phyloP scores from a whole-genome alignment of 2,888 invertebrate species.

The Diarsia rubi region DNA sequence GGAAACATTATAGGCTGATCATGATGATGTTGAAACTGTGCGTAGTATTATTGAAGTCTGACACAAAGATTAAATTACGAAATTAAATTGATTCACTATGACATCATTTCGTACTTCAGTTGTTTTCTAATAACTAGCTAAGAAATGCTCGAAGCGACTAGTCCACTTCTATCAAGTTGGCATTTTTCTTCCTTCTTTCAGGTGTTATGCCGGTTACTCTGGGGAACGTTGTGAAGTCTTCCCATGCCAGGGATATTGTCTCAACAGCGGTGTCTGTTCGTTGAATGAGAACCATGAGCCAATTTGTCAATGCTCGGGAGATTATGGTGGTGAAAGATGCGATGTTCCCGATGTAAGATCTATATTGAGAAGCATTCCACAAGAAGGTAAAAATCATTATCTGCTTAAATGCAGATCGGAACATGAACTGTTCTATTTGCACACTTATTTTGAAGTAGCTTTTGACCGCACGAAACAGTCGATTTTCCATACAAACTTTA shows the following conservation, averaged over 20 bases:
- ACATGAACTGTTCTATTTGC: not conserved
- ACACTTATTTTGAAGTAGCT: not conserved
- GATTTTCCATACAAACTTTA: too few species aligned
- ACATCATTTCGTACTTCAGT: too few species aligned
- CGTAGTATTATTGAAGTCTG: too few species aligned
- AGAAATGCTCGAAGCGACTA: too few species aligned
- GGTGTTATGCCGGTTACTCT: slow-evolving; percentile 83
- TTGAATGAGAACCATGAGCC: not conserved
- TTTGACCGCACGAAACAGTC: too few species aligned
- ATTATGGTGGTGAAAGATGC: not conserved
- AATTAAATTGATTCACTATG: too few species aligned
- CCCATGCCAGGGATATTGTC: not conserved
- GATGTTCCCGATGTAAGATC: not conserved
- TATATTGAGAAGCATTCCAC: not conserved
- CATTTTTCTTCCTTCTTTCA: slow-evolving; percentile 61
- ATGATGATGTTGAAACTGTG: too few species aligned
- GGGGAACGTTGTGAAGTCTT: slow-evolving; percentile 87
- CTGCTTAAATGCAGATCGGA: not conserved
- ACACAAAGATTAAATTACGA: too few species aligned
- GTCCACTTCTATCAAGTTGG: not conserved
- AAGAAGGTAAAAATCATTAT: not conserved
- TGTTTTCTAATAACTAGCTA: too few species aligned
- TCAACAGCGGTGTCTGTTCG: not conserved
- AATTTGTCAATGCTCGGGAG: not conserved
- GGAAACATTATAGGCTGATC: too few species aligned